Base-by-base conservation (phyloP, 2,113 vertebrate genomes). In the Anhinga anhinga region DNA sequence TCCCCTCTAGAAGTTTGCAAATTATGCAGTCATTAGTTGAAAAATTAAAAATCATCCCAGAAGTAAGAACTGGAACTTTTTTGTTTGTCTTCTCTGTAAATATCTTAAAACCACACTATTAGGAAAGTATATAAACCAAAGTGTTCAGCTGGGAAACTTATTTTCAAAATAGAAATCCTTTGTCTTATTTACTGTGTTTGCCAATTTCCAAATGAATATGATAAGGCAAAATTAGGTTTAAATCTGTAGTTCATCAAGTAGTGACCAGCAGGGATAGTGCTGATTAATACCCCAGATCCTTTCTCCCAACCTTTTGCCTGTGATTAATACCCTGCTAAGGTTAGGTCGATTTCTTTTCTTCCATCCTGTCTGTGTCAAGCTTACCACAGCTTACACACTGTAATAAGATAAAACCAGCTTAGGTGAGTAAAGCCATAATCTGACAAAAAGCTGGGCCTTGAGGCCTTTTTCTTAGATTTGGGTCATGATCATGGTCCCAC, bases 331-430 rank as follows among this genome's bases (percentile, higher is more conserved):
- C 22, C 86, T 92, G 84, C 58, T 93, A 96, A 94, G 76, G 76
- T 80, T 94, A 89, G 92, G 93, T 97, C 2, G 18, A 80, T 95
- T 94, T 91, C 63, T 95, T 82, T 95, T 93, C 82, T 96, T 90
- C 72, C 45, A 61, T 80, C 82, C 69, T 84, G 90, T 85, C 88
- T 93, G 50, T 90, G 95, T 97, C 90, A 95, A 93, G 88, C 81
- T 96, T 95, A 96, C 96, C 67, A 88, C 81, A 95, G 82, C 81
- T 97, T 94, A 96, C 81, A 93, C 81, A 90, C 72, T 71, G 58
- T 97, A 97, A 95, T 91, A 92, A 97, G 84, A 96, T 95, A 97
- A 97, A 94, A 87, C 88, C 95, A 92, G 88, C 86, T 96, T 97
- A 96, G 92, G 93, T 96, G 96, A 95, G 90, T 91, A 94, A 95